These are phyloP conservation scores for Tyrannus savana DNA, from an alignment of 2,113 vertebrate species.

Conservation along the genomic window DNA sequence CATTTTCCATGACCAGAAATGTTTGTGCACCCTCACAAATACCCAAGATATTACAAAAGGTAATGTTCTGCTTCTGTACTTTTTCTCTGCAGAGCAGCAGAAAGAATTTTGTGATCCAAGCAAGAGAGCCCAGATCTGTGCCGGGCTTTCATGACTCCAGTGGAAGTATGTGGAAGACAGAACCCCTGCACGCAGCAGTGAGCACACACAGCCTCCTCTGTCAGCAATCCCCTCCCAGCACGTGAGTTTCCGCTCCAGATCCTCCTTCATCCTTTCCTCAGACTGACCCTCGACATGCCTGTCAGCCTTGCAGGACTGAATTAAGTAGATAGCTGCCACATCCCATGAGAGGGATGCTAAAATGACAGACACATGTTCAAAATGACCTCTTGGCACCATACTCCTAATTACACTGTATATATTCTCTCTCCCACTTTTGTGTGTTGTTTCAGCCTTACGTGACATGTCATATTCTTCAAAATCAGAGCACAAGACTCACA, in stretches of 20 bases:
- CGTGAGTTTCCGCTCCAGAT: background rate
- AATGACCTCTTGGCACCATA: background rate
- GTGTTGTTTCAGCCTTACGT: background rate
- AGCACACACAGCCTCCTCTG: background rate
- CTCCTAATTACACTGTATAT: background rate
- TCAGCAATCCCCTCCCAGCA: background rate
- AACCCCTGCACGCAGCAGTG: rapidly evolving
- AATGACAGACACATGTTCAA: background rate
- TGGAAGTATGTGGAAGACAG: rapidly evolving
- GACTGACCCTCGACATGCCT: background rate
- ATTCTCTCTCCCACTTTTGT: background rate
- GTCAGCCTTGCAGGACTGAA: background rate
- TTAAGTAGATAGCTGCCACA: background rate
- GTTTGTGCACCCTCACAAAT: background rate
- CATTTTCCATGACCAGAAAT: background rate
- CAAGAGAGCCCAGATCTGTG: background rate
- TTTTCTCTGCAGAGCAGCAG: background rate
- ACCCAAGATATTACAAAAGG: background rate
- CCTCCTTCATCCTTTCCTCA: background rate
- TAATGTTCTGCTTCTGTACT: background rate
- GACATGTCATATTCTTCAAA: background rate
- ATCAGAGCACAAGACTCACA: background rate
- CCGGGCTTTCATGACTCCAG: background rate
- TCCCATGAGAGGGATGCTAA: background rate
- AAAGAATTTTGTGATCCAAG: background rate